phyloP scores from a whole-genome alignment of 2,888 invertebrate genomes.

The Cosmia pyralina region DNA sequence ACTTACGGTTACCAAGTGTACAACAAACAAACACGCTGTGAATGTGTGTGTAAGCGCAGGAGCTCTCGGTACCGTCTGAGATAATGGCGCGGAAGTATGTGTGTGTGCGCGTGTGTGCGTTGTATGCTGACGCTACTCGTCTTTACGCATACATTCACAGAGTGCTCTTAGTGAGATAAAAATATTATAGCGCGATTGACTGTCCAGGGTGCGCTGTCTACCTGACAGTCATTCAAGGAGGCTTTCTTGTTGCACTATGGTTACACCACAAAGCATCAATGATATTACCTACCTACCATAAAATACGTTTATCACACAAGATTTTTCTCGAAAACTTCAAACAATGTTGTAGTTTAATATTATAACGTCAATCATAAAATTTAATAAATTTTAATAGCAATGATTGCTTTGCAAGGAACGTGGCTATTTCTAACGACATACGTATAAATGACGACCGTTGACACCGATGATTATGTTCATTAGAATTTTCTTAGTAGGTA shows the following conservation, averaged over 20 bases:
- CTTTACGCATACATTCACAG: too few species aligned
- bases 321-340: background rate
- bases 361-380: background rate
- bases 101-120: too few species aligned
- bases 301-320: background rate
- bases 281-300: slow-evolving; percentile 1
- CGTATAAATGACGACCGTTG: slow-evolving; percentile 9
- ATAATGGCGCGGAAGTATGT: too few species aligned
- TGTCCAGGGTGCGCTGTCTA: background rate
- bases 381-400: slow-evolving; percentile 47
- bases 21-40: too few species aligned
- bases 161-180: too few species aligned
- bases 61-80: too few species aligned
- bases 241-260: background rate
- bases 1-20: too few species aligned
- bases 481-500: slow-evolving; percentile 2
- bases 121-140: too few species aligned
- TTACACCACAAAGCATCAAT: background rate
- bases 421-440: slow-evolving; percentile 29
- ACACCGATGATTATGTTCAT: background rate
- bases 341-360: slow-evolving; percentile 2
- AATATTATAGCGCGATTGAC: too few species aligned
- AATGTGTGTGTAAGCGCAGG: too few species aligned
- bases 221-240: background rate
- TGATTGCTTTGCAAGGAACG: slow-evolving; percentile 31